These are phyloP conservation scores for Semicossyphus pulcher DNA, from an alignment of 2,113 vertebrate genomes.

Conservation along the genomic window DNA sequence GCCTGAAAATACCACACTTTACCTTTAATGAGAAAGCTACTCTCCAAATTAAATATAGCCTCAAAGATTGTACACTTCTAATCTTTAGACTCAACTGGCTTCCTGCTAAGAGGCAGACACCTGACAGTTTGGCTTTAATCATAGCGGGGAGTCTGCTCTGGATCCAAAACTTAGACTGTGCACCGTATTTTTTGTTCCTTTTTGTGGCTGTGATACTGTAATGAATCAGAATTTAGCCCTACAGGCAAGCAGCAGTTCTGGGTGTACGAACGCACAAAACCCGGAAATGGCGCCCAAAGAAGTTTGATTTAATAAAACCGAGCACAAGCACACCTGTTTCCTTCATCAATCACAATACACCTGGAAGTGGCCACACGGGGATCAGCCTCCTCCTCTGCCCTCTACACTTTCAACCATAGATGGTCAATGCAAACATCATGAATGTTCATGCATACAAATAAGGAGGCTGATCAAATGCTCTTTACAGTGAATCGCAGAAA, in stretches of 20 bases:
- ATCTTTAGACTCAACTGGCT: not conserved
- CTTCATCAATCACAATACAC: too few species aligned
- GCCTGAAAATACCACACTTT: slow-evolving; percentile 38
- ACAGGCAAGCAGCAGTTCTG: not conserved
- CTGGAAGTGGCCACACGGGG: too few species aligned
- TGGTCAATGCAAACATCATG: too few species aligned
- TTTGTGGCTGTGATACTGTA: not conserved
- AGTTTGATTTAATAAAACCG: too few species aligned
- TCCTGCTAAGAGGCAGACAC: not conserved
- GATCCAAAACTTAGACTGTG: not conserved
- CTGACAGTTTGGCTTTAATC: slow-evolving; percentile 6
- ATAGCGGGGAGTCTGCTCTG: not conserved
- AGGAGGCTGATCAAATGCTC: too few species aligned
- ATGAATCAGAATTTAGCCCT: not conserved
- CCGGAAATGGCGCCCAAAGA: too few species aligned
- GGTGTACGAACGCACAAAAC: too few species aligned
- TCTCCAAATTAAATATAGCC: slow-evolving; percentile 22
- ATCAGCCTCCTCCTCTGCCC: too few species aligned
- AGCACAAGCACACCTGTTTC: too few species aligned
- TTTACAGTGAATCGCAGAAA: too few species aligned
- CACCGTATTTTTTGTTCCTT: not conserved
- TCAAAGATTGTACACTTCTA: slow-evolving; percentile 18
- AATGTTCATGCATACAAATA: too few species aligned
- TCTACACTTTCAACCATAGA: too few species aligned
- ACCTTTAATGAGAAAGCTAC: slow-evolving; percentile 37